Conservation (phyloP, 2,113 vertebrate species). For the Lagopus leucura region DNA sequence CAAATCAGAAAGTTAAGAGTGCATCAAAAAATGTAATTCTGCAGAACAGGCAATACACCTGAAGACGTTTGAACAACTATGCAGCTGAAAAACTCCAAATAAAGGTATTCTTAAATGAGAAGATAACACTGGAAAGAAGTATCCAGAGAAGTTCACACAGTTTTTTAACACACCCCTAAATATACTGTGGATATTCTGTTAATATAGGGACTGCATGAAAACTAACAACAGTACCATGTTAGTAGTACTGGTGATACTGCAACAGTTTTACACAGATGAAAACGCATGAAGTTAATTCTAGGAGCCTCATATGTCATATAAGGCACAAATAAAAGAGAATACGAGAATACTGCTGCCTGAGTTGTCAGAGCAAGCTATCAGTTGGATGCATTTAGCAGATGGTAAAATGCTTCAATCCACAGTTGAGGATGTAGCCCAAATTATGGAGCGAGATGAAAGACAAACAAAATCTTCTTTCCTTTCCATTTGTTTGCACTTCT, state of each 20-base stretch:
- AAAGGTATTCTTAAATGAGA: neutral
- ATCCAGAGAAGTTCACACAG: neutral
- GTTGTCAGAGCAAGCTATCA: neutral
- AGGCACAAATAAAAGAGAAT: neutral
- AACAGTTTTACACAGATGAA: neutral
- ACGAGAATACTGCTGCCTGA: neutral
- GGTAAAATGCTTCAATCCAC: neutral
- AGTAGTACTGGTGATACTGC: neutral
- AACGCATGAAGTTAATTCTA: neutral
- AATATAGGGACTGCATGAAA: neutral
- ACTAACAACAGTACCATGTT: neutral
- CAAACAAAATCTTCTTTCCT: neutral
- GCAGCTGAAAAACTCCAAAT: neutral
- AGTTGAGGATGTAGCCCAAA: neutral
- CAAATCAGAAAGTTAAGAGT: neutral
- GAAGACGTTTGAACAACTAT: neutral
- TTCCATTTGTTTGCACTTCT: neutral
- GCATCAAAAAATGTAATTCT: neutral
- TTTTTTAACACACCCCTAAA: neutral
- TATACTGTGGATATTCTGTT: neutral
- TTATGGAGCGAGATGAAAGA: neutral
- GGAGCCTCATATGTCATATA: neutral
- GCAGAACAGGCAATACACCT: neutral
- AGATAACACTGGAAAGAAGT: neutral
- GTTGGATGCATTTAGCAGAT: neutral